Evolutionary conservation across 2,797 vertebrate species (phyloP), one percentile per base, ranked within the genome.

Genomic region (Rhinoraja longicauda): DNA sequence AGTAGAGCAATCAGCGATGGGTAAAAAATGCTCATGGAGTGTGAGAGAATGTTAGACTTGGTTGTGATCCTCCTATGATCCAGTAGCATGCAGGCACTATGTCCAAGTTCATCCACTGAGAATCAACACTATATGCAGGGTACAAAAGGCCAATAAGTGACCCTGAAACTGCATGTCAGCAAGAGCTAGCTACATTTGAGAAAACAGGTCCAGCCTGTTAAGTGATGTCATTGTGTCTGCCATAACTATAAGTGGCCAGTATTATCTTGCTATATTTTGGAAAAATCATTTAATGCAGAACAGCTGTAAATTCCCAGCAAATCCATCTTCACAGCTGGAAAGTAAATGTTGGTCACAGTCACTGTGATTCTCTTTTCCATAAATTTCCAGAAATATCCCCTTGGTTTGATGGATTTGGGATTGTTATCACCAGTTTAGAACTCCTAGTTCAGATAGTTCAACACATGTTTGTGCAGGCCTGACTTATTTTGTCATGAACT

Each of bases 251-350:
- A 73, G 67, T 72, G 67, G 67, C 32, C 62, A 45, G 88, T 73
- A 26, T 91, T 72, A 39, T 45, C 88, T 73, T 26, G 67, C 32
- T 70, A 70, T 45, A 45, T 45, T 67, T 15, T 13, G 21, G 19
- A 62, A 26, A 90, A 8, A 53, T 90, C 19, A 26, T 45, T 39
- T 72, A 73, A 91, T 72, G 45, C 32, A 53, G 21, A 72, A 91
- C 88, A 91, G 64, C 88, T 90, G 88, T 90, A 72, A 72, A 90
- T 90, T 90, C n/a, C 67, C 88, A 70, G 10, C 32, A 90, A 90
- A 90, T 39, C 88, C 19, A 90, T 32, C 62, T 90, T 90, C 82
- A 86, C 82, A 86, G 82, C 57, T 86, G 82, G 82, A 86, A 86
- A 86, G 88, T 53, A 73, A 91, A 45, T 45, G 39, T 10, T 64